Percentiles rank a stretch among this genome's conserved stretches.
These are phyloP conservation scores for Trichomalopsis sarcophagae DNA, from an alignment of 1,140 invertebrate genomes.

Conservation along the genomic window DNA sequence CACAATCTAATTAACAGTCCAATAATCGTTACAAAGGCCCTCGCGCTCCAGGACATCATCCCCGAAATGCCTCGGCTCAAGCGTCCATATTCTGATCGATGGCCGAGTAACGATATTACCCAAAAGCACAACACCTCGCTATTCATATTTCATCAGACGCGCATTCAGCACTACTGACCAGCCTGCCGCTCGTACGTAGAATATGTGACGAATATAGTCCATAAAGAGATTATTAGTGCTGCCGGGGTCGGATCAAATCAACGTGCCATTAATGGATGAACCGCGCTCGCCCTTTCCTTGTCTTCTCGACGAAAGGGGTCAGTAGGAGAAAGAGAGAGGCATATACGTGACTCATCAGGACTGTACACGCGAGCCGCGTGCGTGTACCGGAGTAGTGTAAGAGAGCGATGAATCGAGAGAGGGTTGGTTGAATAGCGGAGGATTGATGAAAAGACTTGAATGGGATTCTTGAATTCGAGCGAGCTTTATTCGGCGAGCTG, in stretches of 20 bases:
- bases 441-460: no score
- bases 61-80: no score
- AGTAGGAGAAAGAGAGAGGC: neutral
- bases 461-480: no score
- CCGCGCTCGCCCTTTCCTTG: constrained; percentile 1
- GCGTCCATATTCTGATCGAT: no score
- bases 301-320: constrained; percentile 3
- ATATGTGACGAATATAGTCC: constrained; percentile 11
- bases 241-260: constrained; percentile 10
- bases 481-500: no score
- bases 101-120: no score
- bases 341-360: neutral
- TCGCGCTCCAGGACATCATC: no score
- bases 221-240: neutral
- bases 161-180: neutral
- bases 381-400: neutral
- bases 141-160: neutral
- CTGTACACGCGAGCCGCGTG: neutral
- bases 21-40: no score
- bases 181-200: neutral
- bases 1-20: no score
- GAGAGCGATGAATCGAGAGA: neutral
- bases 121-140: neutral
- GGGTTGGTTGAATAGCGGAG: no score
- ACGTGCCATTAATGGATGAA: constrained; percentile 16